Base-by-base conservation (phyloP, 2,797 vertebrate genomes). In the Falco naumanni region DNA sequence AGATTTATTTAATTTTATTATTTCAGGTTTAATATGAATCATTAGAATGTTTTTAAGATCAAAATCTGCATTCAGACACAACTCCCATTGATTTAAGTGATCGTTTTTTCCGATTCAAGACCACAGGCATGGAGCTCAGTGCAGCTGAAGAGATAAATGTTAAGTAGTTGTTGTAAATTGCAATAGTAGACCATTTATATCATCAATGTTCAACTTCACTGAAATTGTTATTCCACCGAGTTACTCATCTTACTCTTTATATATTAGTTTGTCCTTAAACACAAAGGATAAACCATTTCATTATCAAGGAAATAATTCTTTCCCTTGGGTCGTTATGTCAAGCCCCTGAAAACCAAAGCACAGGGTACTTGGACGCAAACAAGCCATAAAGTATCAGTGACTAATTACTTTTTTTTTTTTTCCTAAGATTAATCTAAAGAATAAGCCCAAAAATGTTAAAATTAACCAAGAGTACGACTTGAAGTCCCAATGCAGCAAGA, bases 21-120 rank as follows among this genome's bases (percentile, higher is more conserved):
- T 61, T 95, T 88, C 26, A 82, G 47, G 22, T 89, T 89, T 92
- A 66, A 86, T 87, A 83, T 86, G 63, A 90, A 51, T 25, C 21
- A 79, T 77, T 28, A 70, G 45, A 60, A 21, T 71, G n/a, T 71
- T 87, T 89, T 65, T 66, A 53, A 82, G 57, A n/a, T 74, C n/a
- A 66, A 91, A 95, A 85, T 70, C 56, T 56, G 47, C 76, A 82
- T 54, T 79, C 41, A 85, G 61, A 56, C 41, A 41, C 25, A 87
- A 64, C 41, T 60, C 39, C 17, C 31, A 18, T 0, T 74, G 56
- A 89, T 69, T 34, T 45, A 87, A 81, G 34, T 31, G 29, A n/a
- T 21, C 51, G 47, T 34, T 93, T 75, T 75, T 80, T 89, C 64
- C 54, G 34, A 82, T 84, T 80, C 59, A 61, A 83, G 51, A 83